Conservation (phyloP, 2,113 vertebrate genomes). For the Clupea harengus region DNA sequence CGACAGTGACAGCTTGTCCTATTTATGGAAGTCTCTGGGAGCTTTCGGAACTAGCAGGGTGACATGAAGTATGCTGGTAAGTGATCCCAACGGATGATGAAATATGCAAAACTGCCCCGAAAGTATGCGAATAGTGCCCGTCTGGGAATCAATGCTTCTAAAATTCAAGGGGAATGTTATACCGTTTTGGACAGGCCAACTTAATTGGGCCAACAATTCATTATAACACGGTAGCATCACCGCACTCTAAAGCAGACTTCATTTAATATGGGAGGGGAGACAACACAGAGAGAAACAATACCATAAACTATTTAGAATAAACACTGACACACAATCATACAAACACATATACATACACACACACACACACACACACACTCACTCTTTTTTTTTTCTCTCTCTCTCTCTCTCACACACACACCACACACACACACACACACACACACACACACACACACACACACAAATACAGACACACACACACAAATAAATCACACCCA, state of each 20-base stretch:
- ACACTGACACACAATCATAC: too few relatives aligned
- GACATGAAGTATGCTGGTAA: not conserved
- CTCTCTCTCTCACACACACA: not conserved
- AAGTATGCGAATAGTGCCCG: not conserved
- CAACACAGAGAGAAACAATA: too few relatives aligned
- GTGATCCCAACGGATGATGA: not conserved
- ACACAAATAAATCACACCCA: not conserved
- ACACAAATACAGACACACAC: not conserved
- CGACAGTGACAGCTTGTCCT: conserved; percentile 10
- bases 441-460: not conserved
- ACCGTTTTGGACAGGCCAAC: too few relatives aligned
- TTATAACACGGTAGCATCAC: not conserved
- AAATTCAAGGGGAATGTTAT: not conserved
- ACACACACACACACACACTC: not conserved
- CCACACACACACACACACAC: not conserved
- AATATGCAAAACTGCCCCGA: too few relatives aligned
- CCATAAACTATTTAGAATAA: too few relatives aligned
- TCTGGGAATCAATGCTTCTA: too few relatives aligned
- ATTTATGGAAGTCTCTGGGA: not conserved
- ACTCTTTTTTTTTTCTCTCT: not conserved
- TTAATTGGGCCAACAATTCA: too few relatives aligned
- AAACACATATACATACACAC: not conserved
- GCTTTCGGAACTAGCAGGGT: not conserved
- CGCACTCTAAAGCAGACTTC: not conserved
- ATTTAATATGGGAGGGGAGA: too few relatives aligned